Conservation (phyloP, 2,797 vertebrate genomes). For the Hippopotamyrus pictus region DNA sequence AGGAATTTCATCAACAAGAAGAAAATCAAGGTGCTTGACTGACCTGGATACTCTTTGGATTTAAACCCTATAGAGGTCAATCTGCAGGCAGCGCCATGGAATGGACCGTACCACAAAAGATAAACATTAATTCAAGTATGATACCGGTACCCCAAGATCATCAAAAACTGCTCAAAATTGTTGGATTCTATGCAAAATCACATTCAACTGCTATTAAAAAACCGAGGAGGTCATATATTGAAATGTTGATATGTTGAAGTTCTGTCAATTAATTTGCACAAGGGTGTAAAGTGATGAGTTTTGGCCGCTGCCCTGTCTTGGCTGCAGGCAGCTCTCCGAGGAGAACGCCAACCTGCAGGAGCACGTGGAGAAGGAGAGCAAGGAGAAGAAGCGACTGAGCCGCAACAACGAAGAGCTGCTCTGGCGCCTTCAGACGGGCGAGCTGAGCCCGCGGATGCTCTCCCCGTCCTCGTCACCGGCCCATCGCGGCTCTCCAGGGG, state of each 20-base stretch:
- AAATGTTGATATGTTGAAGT: not conserved
- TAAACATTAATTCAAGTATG: not conserved
- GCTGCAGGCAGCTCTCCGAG: slow-evolving; percentile 82
- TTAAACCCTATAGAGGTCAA: not conserved
- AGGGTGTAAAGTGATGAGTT: not conserved
- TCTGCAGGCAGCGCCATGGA: not conserved
- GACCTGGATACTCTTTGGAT: not conserved
- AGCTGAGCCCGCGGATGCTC: slow-evolving; percentile 73
- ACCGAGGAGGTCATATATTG: not conserved
- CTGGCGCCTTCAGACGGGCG: slow-evolving; percentile 87
- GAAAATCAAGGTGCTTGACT: not conserved
- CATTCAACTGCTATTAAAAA: not conserved
- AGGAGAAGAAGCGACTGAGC: slow-evolving; percentile 90
- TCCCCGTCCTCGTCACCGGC: slow-evolving; percentile 74
- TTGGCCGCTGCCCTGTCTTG: not conserved
- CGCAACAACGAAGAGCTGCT: slow-evolving; percentile 92
- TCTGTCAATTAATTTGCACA: not conserved
- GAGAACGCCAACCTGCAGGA: slow-evolving; percentile 93
- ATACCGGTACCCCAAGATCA: not conserved
- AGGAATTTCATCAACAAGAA: not conserved
- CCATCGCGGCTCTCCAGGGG: slow-evolving; percentile 60
- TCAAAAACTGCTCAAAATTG: not conserved
- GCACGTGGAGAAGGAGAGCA: slow-evolving; percentile 84
- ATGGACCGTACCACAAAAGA: not conserved
- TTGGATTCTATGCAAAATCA: not conserved